phyloP scores from a whole-genome alignment of 2,113 vertebrate species.

The Synchiropus splendidus region DNA sequence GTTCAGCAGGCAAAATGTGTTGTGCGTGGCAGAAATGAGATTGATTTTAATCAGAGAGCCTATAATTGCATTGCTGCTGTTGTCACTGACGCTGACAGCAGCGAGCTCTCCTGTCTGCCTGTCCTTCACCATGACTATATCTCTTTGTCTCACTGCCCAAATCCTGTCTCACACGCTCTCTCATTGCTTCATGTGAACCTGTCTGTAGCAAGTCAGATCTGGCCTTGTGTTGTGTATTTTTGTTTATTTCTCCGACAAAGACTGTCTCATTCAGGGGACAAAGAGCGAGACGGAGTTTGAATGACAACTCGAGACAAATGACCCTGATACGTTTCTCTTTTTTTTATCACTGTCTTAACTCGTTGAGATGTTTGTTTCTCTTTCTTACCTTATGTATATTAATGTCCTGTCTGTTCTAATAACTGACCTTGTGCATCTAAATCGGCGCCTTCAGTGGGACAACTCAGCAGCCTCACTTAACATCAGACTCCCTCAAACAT shows the following conservation, averaged over 20 bases:
- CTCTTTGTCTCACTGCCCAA: conserved; percentile 30
- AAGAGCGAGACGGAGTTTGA: conserved; percentile 7
- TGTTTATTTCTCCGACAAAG: too few species aligned
- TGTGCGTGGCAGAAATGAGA: conserved; percentile 53
- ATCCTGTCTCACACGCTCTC: too few species aligned
- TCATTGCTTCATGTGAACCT: conserved; percentile 6
- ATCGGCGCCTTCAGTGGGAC: too few species aligned
- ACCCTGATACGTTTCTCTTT: conserved; percentile 24
- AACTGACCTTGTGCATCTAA: conserved; percentile 9
- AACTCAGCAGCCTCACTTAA: too few species aligned
- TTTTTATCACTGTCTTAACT: conserved; percentile 10
- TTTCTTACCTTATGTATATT: conserved; percentile 8
- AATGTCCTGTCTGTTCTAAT: conserved; percentile 9
- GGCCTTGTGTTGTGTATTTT: too few species aligned
- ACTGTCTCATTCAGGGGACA: conserved; percentile 1
- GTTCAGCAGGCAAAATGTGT: conserved; percentile 40
- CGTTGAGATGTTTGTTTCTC: conserved; percentile 12
- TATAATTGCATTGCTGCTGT: conserved; percentile 50
- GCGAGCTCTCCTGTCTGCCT: conserved; percentile 39
- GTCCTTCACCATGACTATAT: conserved; percentile 40
- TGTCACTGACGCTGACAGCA: conserved; percentile 47
- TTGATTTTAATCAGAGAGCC: conserved; percentile 57
- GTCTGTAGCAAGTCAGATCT: neutral
- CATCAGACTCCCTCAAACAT: too few species aligned
- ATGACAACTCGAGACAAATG: conserved; percentile 10